A percentile compares a stretch with the other conserved stretches of the same genome.
These are phyloP conservation scores for Lapara coniferarum DNA, from an alignment of 2,888 invertebrate species.

Conservation along the genomic window DNA sequence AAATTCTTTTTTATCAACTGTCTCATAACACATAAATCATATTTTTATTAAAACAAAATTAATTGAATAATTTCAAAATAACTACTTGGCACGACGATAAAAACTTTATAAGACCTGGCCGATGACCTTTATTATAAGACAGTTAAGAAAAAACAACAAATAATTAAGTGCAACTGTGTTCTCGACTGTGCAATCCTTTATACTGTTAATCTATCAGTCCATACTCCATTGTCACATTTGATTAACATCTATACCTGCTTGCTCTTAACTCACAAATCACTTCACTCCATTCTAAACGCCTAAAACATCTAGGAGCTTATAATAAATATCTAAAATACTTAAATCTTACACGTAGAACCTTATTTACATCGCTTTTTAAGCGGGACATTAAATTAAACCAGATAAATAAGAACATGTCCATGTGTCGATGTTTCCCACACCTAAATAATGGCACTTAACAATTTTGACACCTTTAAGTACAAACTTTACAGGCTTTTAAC, in stretches of 20 bases:
- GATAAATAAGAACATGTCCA: constrained; percentile 22
- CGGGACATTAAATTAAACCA: constrained; percentile 29
- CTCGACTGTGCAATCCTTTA: constrained; percentile 1
- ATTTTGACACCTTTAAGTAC: constrained; percentile 50
- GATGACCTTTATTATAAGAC: too few relatives aligned
- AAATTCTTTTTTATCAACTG: too few relatives aligned
- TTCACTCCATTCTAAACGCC: background rate
- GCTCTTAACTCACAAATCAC: background rate
- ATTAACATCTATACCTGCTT: constrained; percentile 12
- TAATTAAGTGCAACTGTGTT: background rate
- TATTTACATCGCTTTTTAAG: constrained; percentile 31
- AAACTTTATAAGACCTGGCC: too few relatives aligned
- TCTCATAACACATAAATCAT: too few relatives aligned
- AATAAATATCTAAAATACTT: constrained; percentile 21
- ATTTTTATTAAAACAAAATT: too few relatives aligned
- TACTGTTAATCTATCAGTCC: constrained; percentile 19
- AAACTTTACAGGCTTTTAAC: constrained; percentile 43
- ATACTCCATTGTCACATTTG: constrained; percentile 4
- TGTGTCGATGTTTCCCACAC: constrained; percentile 32
- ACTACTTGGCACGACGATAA: too few relatives aligned
- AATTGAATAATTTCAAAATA: too few relatives aligned
- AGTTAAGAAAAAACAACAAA: too few relatives aligned
- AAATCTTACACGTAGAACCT: constrained; percentile 22
- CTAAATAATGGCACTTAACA: constrained; percentile 49
- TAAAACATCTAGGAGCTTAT: constrained; percentile 14